These are phyloP conservation scores for Saiga tatarica DNA, from an alignment of 2,113 vertebrate species.

Conservation along the genomic window DNA sequence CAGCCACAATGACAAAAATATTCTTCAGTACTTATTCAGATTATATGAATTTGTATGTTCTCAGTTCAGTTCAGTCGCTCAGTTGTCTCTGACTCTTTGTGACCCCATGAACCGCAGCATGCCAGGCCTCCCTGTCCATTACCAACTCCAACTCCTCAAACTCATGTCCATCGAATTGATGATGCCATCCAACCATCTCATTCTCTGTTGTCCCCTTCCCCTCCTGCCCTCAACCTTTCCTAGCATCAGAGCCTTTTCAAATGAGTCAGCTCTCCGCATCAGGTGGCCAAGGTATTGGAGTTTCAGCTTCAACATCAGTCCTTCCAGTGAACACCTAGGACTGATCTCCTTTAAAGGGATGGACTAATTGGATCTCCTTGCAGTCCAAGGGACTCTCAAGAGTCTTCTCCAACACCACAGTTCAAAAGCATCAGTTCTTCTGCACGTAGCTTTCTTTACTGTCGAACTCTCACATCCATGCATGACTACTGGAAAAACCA, in stretches of 20 bases:
- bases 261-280: neutral
- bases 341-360: neutral
- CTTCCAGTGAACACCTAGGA: neutral
- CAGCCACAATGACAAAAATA: conserved; percentile 9
- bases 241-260: neutral
- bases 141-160: neutral
- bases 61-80: neutral
- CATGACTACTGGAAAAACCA: neutral
- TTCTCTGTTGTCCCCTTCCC: neutral
- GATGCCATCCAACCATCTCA: neutral
- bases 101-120: rapidly evolving
- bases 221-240: neutral
- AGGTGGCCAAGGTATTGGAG: neutral
- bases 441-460: rapidly evolving
- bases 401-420: neutral
- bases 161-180: neutral
- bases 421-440: neutral
- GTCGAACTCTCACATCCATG: neutral
- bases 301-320: neutral
- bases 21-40: neutral
- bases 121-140: neutral
- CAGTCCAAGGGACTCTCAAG: neutral
- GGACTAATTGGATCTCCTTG: neutral
- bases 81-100: neutral
- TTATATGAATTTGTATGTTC: neutral